Base-by-base conservation (phyloP, 2,888 invertebrate species). In the Oasisia sp. region DNA sequence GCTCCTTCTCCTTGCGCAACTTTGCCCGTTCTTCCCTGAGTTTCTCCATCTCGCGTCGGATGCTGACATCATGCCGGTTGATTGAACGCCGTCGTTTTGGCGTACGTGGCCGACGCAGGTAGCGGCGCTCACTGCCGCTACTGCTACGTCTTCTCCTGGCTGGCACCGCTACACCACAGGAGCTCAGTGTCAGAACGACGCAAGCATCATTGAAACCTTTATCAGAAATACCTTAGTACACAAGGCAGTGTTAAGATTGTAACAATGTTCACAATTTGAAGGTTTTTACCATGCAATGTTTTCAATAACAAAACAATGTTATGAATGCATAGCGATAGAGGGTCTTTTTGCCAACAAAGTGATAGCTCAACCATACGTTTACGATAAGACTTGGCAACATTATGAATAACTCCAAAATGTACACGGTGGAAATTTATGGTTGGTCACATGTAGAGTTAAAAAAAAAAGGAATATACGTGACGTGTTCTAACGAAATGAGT, bases 1-100 rank as follows among this genome's bases (percentile, higher is more conserved):
- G 91, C 74, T 32, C 90, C 45, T 91, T 56, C 45, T 92, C 92
- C 32, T 50, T 50, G 19, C 91, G 91, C 91, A 44, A 11, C 27
- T 92, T 91, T n/a, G 50, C 91, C 45, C 32, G 27, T 9, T n/a
- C 32, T 74, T 74, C 74, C 74, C n/a, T 74, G 7, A 74, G 74
- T 74, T 74, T 74, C 74, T 74, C 74, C 74, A 74, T 74, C 74
- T 74, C 74, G 7, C 74, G 74, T 74, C 74, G 74, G 74, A 74
- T 19, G 74, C 74, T 74, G 1, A 74, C 74, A 27, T 74, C 74
- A n/a, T 74, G 74, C 74, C 74, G 74, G 27, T 74, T 27, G 27
- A 27, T 74, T 19, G 74, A 74, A 27, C 74, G n/a, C 7, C 74
- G 74, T 5, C 74, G 74, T 19, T 74, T 74, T 19, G 74, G 74